Base-by-base conservation (phyloP, 2,888 invertebrate genomes). In the Microplitis manilae region DNA sequence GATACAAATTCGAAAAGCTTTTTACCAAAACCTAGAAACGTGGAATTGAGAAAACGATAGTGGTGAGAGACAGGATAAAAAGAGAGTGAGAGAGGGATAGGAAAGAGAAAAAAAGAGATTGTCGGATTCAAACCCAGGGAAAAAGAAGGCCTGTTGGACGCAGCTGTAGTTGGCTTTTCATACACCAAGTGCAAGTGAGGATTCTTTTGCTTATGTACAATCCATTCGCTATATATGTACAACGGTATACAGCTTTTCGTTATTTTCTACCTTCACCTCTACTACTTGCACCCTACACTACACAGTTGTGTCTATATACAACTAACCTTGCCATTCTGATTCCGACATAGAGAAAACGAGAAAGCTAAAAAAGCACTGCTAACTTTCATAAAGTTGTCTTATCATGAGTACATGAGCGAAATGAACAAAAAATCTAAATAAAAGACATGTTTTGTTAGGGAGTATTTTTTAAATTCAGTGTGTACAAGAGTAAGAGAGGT, bases 311-410 rank as follows among this genome's bases (percentile, higher is more conserved):
- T 4, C 13, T 50, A 50, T 50, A 50, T 13, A 50, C 50, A 50
- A 30, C 30, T 30, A 50, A 50, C 8, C 50, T 50, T 13, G 13
- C 50, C 13, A 50, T 50, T 13, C 50, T 50, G 50, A 50, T 50
- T 50, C 50, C 50, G 13, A 13, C 50, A 13, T 50, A 13, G 13
- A 50, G 50, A 50, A 79, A 69, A 75, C 61, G 74, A 76, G 62
- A 68, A 75, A 76, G 76, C 77, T 50, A 50, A 50, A 38, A 65
- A 30, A 65, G 65, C 76, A 76, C 77, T 76, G 77, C 74, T 73
- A 71, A 76, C 78, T 77, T 80, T 71, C 80, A 80, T 81, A 82
- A 82, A 82, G 77, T 76, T 73, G 76, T 65, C 81, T 81, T 81
- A 82, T 82, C 81, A 76, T 50, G 50, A 13, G 50, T 8, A 50